Evolutionary conservation across 2,888 invertebrate genomes (phyloP).

Genomic region (Caenorhabditis virilis): DNA sequence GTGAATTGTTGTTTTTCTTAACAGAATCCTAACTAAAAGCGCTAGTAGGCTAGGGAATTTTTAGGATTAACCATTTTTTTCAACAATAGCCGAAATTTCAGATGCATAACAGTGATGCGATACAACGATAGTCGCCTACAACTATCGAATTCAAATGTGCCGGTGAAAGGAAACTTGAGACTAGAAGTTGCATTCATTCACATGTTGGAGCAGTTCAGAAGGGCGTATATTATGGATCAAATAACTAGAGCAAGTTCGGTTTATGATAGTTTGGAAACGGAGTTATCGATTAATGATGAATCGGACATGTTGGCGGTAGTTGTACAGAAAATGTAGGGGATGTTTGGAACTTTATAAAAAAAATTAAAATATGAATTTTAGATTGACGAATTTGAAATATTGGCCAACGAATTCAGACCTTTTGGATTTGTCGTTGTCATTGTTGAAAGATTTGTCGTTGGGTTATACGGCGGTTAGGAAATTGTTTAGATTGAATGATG

Average conservation of each 20-base stretch:
- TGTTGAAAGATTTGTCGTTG: conserved; percentile 95
- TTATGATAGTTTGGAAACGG: conserved; percentile 87
- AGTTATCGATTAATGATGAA: conserved; percentile 90
- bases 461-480: conserved; percentile 92
- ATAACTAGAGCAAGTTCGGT: conserved; percentile 73
- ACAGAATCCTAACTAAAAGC: too few relatives aligned
- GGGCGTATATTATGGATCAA: conserved; percentile 97
- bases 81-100: conserved; percentile 54
- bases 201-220: conserved; percentile 96
- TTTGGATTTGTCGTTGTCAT: conserved; percentile 78
- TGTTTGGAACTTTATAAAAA: too few relatives aligned
- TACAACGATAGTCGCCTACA: conserved; percentile 85
- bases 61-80: not conserved
- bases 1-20: too few relatives aligned
- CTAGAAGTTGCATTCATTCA: conserved; percentile 93
- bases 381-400: too few relatives aligned
- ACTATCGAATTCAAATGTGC: conserved; percentile 70
- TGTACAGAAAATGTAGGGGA: conserved; percentile 95
- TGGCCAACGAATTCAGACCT: too few relatives aligned
- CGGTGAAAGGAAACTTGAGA: conserved; percentile 41
- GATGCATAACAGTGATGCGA: conserved; percentile 90
- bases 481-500: conserved; percentile 95
- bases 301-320: conserved; percentile 91
- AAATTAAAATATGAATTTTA: too few relatives aligned
- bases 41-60: too few relatives aligned